Conservation (phyloP, 2,888 invertebrate genomes). For the Tachina lurida region DNA sequence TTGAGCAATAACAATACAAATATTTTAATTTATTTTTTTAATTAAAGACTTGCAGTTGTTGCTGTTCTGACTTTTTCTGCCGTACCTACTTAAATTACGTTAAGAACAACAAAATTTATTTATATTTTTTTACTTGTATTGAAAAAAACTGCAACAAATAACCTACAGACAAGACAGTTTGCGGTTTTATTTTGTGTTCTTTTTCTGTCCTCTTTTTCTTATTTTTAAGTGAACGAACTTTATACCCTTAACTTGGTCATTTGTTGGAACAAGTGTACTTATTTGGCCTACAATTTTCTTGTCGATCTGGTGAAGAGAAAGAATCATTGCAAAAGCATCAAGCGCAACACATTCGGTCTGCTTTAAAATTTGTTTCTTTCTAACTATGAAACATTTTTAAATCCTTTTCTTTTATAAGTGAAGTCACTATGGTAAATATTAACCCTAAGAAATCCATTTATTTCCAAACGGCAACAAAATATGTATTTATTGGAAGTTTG, state of each 20-base stretch:
- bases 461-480: too few species aligned
- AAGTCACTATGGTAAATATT: too few species aligned
- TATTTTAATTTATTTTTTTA: neutral
- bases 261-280: neutral
- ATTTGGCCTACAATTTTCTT: neutral
- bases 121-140: constrained; percentile 9
- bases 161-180: constrained; percentile 65
- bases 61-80: constrained; percentile 44
- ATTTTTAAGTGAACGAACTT: constrained; percentile 49
- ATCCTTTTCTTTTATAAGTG: too few species aligned
- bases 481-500: too few species aligned
- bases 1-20: constrained; percentile 35
- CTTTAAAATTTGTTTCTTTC: neutral
- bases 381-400: too few species aligned
- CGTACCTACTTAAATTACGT: constrained; percentile 62
- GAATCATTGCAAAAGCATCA: neutral
- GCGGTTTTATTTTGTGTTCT: constrained; percentile 62
- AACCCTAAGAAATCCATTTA: too few species aligned
- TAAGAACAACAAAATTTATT: constrained; percentile 50
- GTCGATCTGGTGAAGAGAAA: constrained; percentile 7
- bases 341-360: neutral
- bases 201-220: constrained; percentile 24
- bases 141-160: constrained; percentile 43
- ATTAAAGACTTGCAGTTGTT: constrained; percentile 14
- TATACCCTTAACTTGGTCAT: constrained; percentile 24